Percentiles rank a stretch among this genome's conserved stretches.
Evolutionary conservation across 2,888 invertebrate species (phyloP).

Genomic region (Melikaiella ostensackeni): DNA sequence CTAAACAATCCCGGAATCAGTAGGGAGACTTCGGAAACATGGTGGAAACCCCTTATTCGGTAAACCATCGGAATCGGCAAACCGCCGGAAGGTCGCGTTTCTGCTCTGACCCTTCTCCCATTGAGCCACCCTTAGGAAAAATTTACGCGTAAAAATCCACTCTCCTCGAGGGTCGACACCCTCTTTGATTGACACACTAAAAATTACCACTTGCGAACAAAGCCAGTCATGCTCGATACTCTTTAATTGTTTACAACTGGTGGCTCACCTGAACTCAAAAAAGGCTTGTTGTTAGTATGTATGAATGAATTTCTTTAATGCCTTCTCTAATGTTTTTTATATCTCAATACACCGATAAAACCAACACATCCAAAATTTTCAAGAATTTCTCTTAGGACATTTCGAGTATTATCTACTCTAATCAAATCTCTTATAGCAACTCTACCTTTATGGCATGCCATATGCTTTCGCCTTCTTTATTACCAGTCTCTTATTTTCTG

Average conservation of each 20-base stretch:
- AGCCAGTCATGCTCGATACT: neutral
- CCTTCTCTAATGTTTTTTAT: too few relatives aligned
- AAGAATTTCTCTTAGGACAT: too few relatives aligned
- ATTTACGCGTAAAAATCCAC: constrained; percentile 20
- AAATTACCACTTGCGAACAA: neutral
- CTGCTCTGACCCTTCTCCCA: constrained; percentile 23
- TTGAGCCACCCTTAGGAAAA: constrained; percentile 37
- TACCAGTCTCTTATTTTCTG: too few relatives aligned
- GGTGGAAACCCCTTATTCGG: constrained; percentile 40
- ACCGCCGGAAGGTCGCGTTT: constrained; percentile 30
- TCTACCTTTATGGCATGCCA: too few relatives aligned
- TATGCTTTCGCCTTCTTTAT: too few relatives aligned
- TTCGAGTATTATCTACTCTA: too few relatives aligned
- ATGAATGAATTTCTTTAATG: too few relatives aligned
- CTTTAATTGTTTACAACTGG: neutral
- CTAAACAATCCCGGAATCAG: constrained; percentile 51
- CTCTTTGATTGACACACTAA: constrained; percentile 3
- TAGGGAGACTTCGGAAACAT: constrained; percentile 24
- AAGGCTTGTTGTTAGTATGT: too few relatives aligned
- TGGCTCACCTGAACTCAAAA: neutral
- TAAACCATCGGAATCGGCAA: constrained; percentile 42
- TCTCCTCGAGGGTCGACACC: neutral
- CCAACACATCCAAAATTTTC: too few relatives aligned
- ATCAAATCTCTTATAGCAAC: too few relatives aligned
- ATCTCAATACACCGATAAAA: too few relatives aligned